Evolutionary conservation across 1,140 invertebrate genomes (phyloP).

Genomic region (Streblospio benedicti): DNA sequence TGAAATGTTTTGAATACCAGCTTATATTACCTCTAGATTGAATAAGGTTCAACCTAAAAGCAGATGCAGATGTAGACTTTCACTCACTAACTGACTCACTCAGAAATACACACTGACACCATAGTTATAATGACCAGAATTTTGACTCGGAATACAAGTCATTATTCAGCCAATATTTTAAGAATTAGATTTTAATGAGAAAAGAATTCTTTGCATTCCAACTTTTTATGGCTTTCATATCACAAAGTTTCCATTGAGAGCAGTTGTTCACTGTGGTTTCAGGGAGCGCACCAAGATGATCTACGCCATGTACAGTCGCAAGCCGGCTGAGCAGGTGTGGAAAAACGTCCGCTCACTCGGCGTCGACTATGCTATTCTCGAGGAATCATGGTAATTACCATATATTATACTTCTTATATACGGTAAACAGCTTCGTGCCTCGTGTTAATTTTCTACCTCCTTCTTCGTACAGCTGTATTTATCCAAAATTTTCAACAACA

Average conservation of each 20-base stretch:
- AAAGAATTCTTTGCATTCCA: background rate
- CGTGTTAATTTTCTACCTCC: background rate
- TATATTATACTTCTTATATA: background rate
- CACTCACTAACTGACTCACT: too few relatives aligned
- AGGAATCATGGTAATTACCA: slow-evolving; percentile 48
- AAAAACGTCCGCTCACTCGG: slow-evolving; percentile 37
- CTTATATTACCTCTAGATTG: too few relatives aligned
- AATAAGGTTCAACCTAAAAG: too few relatives aligned
- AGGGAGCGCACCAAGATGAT: slow-evolving; percentile 61
- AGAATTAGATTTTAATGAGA: background rate
- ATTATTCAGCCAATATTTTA: background rate
- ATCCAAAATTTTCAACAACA: background rate
- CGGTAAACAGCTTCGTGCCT: background rate
- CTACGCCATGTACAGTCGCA: slow-evolving; percentile 50
- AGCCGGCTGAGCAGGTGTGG: slow-evolving; percentile 43
- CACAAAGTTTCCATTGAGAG: background rate
- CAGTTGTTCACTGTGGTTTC: slow-evolving; percentile 31
- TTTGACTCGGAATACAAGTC: background rate
- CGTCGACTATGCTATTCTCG: slow-evolving; percentile 48
- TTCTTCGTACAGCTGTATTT: too few relatives aligned
- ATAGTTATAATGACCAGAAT: background rate
- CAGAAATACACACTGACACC: background rate
- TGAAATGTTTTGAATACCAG: too few relatives aligned
- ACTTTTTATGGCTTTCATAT: background rate
- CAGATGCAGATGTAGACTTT: too few relatives aligned